Conservation (phyloP, 2,797 vertebrate genomes). For the Agapornis canus region DNA sequence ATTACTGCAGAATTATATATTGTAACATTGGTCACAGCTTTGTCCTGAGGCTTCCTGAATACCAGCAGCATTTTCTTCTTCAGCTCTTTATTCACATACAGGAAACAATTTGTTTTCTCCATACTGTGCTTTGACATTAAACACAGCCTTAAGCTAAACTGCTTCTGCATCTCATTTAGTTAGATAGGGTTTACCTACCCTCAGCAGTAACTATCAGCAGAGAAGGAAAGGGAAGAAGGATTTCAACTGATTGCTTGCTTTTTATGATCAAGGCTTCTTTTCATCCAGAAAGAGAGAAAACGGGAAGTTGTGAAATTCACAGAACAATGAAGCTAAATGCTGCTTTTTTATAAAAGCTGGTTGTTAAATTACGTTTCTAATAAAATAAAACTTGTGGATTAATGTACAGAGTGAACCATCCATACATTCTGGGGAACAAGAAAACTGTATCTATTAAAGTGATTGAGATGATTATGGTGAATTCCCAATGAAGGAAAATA, state of each 20-base stretch:
- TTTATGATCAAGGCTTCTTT: background rate
- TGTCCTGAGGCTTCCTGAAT: background rate
- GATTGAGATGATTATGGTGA: background rate
- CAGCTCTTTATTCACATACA: background rate
- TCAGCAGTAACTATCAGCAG: background rate
- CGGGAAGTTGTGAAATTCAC: background rate
- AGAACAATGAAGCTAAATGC: background rate
- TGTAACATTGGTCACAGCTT: background rate
- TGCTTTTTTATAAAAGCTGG: background rate
- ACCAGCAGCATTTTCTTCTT: background rate
- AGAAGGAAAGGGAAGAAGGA: background rate
- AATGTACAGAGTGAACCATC: background rate
- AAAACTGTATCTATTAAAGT: background rate
- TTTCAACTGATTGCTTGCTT: background rate
- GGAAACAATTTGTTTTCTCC: background rate
- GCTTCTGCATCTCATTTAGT: background rate
- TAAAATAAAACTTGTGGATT: background rate
- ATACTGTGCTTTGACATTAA: background rate
- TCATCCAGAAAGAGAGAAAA: background rate
- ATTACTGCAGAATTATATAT: background rate
- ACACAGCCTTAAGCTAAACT: background rate
- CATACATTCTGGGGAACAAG: background rate
- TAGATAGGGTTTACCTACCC: background rate
- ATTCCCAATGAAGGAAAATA: background rate
- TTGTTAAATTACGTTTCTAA: conserved; percentile 8